Evolutionary conservation across 1,140 invertebrate species (phyloP).

Genomic region (Brachystomella parvula): DNA sequence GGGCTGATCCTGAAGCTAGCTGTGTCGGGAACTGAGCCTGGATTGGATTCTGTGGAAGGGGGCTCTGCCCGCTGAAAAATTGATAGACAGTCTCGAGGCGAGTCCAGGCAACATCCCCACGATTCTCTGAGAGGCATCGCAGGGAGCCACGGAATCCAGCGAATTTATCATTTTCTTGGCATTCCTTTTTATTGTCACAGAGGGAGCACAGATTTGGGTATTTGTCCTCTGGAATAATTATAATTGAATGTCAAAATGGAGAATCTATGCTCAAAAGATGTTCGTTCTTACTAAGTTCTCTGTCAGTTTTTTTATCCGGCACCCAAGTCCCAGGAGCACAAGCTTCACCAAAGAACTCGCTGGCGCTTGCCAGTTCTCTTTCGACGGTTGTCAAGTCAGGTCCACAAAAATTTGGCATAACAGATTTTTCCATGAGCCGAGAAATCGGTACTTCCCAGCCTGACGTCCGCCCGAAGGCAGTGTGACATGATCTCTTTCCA

Average conservation of each 20-base stretch:
- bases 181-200: slow-evolving; percentile 61
- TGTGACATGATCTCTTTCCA: slow-evolving; percentile 68
- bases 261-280: neutral
- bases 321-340: slow-evolving; percentile 74
- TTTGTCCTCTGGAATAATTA: slow-evolving; percentile 51
- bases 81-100: slow-evolving; percentile 60
- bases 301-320: slow-evolving; percentile 57
- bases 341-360: slow-evolving; percentile 62
- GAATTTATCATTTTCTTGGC: slow-evolving; percentile 71
- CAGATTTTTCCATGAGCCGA: slow-evolving; percentile 58
- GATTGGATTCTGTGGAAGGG: neutral
- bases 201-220: slow-evolving; percentile 64
- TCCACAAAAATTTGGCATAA: slow-evolving; percentile 58
- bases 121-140: slow-evolving; percentile 65
- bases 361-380: slow-evolving; percentile 63
- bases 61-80: slow-evolving; percentile 25
- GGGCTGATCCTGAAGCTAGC: neutral
- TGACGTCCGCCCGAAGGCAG: slow-evolving; percentile 66
- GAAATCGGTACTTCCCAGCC: slow-evolving; percentile 60
- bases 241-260: neutral
- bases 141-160: slow-evolving; percentile 77
- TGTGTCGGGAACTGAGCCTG: neutral
- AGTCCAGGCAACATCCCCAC: slow-evolving; percentile 73
- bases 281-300: slow-evolving; percentile 56
- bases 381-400: slow-evolving; percentile 60